phyloP scores from a whole-genome alignment of 2,113 vertebrate genomes.

The Lates calcarifer region DNA sequence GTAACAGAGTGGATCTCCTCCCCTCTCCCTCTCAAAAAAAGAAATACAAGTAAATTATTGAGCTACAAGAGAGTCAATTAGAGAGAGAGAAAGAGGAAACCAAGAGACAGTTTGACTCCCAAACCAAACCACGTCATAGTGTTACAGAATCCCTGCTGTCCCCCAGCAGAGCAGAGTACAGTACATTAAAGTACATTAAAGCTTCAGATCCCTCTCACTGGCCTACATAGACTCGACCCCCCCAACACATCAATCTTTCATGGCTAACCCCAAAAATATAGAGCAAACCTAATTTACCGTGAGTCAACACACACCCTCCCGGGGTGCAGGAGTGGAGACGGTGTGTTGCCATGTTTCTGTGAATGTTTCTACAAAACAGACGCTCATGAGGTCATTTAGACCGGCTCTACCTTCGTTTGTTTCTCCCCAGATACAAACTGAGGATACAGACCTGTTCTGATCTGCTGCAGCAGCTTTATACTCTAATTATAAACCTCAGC shows the following conservation, averaged over 20 bases:
- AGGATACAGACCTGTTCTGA: background rate
- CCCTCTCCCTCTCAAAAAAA: background rate
- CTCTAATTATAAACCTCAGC: too few relatives aligned
- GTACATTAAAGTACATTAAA: slow-evolving; percentile 53
- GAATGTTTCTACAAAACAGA: background rate
- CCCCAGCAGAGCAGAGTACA: slow-evolving; percentile 3
- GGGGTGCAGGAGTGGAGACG: background rate
- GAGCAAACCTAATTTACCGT: slow-evolving; percentile 49
- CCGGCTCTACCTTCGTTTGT: background rate
- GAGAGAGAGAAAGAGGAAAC: slow-evolving; percentile 13
- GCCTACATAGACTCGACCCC: slow-evolving; percentile 53
- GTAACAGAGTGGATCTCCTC: background rate
- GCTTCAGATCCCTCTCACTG: slow-evolving; percentile 20
- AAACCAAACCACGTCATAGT: background rate
- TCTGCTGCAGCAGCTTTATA: background rate
- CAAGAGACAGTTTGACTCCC: slow-evolving; percentile 2
- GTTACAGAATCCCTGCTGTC: slow-evolving; percentile 1
- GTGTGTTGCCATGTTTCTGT: background rate
- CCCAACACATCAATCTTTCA: slow-evolving; percentile 60
- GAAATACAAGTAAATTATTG: slow-evolving; percentile 4
- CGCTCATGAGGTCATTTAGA: background rate
- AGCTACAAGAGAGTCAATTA: slow-evolving; percentile 14
- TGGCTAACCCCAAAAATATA: slow-evolving; percentile 53
- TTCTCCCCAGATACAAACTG: background rate
- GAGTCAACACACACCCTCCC: slow-evolving; percentile 25